Conservation (phyloP, 2,113 vertebrate genomes). For the Cololabis saira region DNA sequence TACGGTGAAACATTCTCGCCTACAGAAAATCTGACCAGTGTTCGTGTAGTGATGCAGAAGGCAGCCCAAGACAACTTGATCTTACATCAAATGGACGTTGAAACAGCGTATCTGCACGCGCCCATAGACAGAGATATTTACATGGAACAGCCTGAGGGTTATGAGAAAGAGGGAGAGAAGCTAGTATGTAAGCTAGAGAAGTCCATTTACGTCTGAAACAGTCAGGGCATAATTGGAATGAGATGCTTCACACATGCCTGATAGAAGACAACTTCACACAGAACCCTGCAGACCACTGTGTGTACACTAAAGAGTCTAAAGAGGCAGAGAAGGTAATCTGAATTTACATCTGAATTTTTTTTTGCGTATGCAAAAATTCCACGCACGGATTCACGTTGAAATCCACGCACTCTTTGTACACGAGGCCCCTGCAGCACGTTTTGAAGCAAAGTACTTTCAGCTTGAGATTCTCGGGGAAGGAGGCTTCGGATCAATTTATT, state of each 20-base stretch:
- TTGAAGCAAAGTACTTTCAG: too few species aligned
- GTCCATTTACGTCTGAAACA: neutral
- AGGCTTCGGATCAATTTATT: too few species aligned
- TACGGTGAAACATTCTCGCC: too few species aligned
- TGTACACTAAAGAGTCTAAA: neutral
- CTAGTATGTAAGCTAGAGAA: neutral
- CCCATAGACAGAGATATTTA: neutral
- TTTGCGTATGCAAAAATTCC: too few species aligned
- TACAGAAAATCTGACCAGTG: too few species aligned
- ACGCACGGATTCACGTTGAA: too few species aligned
- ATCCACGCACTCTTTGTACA: too few species aligned
- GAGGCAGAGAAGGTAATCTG: too few species aligned
- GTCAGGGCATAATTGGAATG: neutral
- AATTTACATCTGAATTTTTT: too few species aligned
- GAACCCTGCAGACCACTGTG: slow-evolving; percentile 1
- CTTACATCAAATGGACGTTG: neutral
- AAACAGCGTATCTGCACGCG: neutral
- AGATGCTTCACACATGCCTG: neutral
- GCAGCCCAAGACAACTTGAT: neutral
- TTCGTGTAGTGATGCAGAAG: too few species aligned
- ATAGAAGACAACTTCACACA: neutral
- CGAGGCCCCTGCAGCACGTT: too few species aligned
- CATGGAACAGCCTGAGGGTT: neutral
- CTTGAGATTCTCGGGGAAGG: too few species aligned
- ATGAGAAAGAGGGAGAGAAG: neutral